Evolutionary conservation across 2,888 invertebrate genomes (phyloP).

Genomic region (Tachystola acroxantha): DNA sequence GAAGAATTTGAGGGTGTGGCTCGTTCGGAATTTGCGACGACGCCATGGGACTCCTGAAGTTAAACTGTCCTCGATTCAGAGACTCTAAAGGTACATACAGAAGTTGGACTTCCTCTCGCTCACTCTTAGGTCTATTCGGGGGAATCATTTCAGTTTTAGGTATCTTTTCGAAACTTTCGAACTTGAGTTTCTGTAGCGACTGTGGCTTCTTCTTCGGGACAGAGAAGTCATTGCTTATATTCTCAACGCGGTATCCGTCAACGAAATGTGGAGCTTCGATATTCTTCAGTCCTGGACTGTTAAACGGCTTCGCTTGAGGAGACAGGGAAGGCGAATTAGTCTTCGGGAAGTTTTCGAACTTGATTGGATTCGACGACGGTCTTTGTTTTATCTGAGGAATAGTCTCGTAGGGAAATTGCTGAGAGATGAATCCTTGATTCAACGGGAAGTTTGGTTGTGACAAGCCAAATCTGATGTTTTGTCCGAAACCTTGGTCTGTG

Average conservation of each 20-base stretch:
- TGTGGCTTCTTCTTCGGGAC: slow-evolving; percentile 47
- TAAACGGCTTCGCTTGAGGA: slow-evolving; percentile 45
- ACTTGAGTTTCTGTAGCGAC: slow-evolving; percentile 60
- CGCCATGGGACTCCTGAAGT: slow-evolving; percentile 49
- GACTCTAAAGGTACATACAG: slow-evolving; percentile 90
- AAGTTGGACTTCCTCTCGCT: slow-evolving; percentile 85
- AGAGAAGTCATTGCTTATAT: slow-evolving; percentile 34
- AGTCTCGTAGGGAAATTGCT: slow-evolving; percentile 51
- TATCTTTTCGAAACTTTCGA: slow-evolving; percentile 46
- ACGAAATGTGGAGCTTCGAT: slow-evolving; percentile 53
- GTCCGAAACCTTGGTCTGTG: slow-evolving; percentile 62
- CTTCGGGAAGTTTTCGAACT: slow-evolving; percentile 44
- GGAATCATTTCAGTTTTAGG: slow-evolving; percentile 35
- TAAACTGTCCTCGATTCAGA: slow-evolving; percentile 73
- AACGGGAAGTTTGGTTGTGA: slow-evolving; percentile 59
- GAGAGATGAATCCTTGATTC: slow-evolving; percentile 58
- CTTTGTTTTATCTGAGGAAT: slow-evolving; percentile 41
- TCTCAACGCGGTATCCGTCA: slow-evolving; percentile 64
- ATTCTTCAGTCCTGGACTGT: slow-evolving; percentile 36
- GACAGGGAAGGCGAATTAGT: slow-evolving; percentile 22
- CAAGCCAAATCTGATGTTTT: slow-evolving; percentile 59
- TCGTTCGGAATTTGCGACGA: slow-evolving; percentile 47
- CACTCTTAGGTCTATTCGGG: slow-evolving; percentile 41
- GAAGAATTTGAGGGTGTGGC: slow-evolving; percentile 41
- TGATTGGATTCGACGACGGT: slow-evolving; percentile 37